These are phyloP conservation scores for Bradypodion pumilum DNA, from an alignment of 2,797 vertebrate genomes.

Conservation along the genomic window DNA sequence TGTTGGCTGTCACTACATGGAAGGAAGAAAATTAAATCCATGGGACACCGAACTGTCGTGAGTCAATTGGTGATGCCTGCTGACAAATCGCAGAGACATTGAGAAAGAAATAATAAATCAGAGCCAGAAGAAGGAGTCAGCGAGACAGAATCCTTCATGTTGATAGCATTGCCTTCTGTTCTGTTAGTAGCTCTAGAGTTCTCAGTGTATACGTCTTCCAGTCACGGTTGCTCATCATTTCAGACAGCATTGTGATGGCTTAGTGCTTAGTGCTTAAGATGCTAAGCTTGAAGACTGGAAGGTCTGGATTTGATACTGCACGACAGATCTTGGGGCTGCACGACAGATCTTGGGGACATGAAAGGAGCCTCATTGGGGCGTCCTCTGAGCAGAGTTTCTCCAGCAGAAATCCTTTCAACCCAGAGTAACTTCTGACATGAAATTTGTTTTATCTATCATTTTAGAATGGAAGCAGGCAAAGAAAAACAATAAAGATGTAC, in stretches of 20 bases:
- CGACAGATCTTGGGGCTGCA: too few species aligned
- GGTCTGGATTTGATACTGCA: too few species aligned
- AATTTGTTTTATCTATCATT: not conserved
- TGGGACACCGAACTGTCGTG: accelerated
- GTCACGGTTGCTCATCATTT: not conserved
- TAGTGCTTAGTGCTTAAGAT: too few species aligned
- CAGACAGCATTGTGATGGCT: too few species aligned
- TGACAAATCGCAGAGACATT: not conserved
- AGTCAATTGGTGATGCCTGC: not conserved
- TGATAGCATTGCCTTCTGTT: not conserved
- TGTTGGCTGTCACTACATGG: not conserved
- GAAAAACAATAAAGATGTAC: not conserved
- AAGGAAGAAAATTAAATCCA: not conserved
- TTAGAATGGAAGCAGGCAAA: not conserved
- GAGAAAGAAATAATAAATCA: conserved; percentile 15
- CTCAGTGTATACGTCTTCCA: not conserved
- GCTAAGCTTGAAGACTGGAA: too few species aligned
- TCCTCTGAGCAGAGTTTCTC: too few species aligned
- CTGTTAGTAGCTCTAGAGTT: not conserved
- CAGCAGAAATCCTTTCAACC: too few species aligned
- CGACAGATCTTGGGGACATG: too few species aligned
- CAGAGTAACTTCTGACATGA: too few species aligned
- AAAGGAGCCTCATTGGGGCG: too few species aligned
- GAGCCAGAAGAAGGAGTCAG: not conserved
- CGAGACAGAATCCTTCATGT: accelerated